phyloP scores from a whole-genome alignment of 2,888 invertebrate species.

The Aradus depressus region DNA sequence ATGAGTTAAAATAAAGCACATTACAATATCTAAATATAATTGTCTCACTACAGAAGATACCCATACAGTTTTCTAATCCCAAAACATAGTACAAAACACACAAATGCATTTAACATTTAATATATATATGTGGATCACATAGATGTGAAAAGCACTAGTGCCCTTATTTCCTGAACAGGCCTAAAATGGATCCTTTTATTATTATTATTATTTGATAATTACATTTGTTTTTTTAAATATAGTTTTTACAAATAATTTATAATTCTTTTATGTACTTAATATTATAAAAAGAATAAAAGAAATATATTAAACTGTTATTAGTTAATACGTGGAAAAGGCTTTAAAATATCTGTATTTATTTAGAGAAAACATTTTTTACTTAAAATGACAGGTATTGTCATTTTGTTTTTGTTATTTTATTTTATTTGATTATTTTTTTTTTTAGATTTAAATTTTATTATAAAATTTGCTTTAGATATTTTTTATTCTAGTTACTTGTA shows the following conservation, averaged over 20 bases:
- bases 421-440: background rate
- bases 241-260: conserved; percentile 3
- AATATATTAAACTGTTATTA: conserved; percentile 10
- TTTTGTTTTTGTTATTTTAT: conserved; percentile 9
- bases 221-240: too few species aligned
- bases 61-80: conserved; percentile 1
- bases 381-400: conserved; percentile 3
- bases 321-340: conserved; percentile 18
- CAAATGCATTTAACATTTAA: background rate
- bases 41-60: conserved; percentile 10
- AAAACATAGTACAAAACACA: background rate
- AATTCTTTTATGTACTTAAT: background rate
- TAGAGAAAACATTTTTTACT: conserved; percentile 11
- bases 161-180: too few species aligned
- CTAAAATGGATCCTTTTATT: too few species aligned
- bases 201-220: too few species aligned
- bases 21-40: too few species aligned
- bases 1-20: too few species aligned
- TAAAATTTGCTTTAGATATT: conserved; percentile 14
- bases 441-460: conserved; percentile 7
- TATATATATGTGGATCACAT: conserved; percentile 1
- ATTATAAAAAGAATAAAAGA: too few species aligned
- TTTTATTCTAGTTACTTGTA: conserved; percentile 17
- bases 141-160: conserved; percentile 1
- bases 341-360: conserved; percentile 20